These are phyloP conservation scores for Acronicta alni DNA, from an alignment of 2,888 invertebrate genomes.

Conservation along the genomic window DNA sequence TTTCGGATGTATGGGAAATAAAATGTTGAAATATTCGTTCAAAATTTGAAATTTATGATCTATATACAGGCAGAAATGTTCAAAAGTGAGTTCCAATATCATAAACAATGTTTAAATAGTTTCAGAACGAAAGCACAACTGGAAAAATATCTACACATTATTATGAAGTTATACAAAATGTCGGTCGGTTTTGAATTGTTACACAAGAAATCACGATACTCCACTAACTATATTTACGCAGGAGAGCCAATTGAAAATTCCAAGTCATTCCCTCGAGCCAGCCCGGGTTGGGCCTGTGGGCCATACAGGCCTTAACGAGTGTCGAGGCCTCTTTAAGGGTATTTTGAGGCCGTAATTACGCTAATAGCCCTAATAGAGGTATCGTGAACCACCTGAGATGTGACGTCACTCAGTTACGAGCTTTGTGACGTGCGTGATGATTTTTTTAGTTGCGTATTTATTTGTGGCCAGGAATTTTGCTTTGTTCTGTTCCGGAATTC, in stretches of 20 bases:
- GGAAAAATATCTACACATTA: constrained; percentile 16
- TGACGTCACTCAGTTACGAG: constrained; percentile 39
- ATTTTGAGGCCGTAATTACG: constrained; percentile 74
- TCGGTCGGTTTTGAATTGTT: not conserved
- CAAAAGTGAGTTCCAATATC: no score
- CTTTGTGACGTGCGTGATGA: constrained; percentile 4
- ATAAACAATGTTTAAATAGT: no score
- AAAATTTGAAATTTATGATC: not conserved
- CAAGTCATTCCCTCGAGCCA: constrained; percentile 57
- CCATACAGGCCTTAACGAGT: constrained; percentile 68
- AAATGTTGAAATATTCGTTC: not conserved
- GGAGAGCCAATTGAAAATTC: constrained; percentile 65
- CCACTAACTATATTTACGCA: constrained; percentile 58
- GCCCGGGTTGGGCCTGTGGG: constrained; percentile 46
- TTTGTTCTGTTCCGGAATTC: constrained; percentile 7
- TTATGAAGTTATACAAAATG: constrained; percentile 7
- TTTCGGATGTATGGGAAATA: not conserved
- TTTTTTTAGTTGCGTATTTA: constrained; percentile 19
- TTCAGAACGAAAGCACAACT: no score
- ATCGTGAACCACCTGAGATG: constrained; percentile 67
- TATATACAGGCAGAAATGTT: not conserved
- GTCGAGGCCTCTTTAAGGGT: constrained; percentile 62
- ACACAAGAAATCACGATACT: constrained; percentile 39
- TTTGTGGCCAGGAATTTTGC: constrained; percentile 17
- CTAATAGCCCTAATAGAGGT: constrained; percentile 76